These are phyloP conservation scores for Drosophila miranda DNA, from an alignment of 1,140 invertebrate genomes.

Conservation along the genomic window DNA sequence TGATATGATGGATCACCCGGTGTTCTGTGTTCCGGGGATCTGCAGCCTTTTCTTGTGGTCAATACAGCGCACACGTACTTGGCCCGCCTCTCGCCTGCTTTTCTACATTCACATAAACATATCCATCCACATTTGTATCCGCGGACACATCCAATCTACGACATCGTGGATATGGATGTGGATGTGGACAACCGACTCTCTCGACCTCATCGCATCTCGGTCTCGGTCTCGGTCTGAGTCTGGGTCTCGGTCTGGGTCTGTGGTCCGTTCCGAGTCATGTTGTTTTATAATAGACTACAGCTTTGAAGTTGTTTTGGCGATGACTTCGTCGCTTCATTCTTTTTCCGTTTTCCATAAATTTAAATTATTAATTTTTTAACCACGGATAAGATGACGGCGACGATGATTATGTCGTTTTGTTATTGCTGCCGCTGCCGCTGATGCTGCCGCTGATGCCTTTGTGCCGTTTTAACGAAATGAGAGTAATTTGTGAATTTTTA, in stretches of 20 bases:
- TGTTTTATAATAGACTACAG: conserved; percentile 74
- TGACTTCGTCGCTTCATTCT: conserved; percentile 77
- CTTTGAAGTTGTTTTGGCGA: conserved; percentile 74
- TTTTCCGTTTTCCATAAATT: conserved; percentile 78
- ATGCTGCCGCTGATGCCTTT: conserved; percentile 45
- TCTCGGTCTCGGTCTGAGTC: conserved; percentile 7
- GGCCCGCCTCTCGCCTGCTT: background rate
- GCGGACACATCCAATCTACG: conserved; percentile 45
- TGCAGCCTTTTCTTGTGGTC: conserved; percentile 27
- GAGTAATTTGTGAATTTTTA: conserved; percentile 77
- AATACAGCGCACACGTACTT: conserved; percentile 27
- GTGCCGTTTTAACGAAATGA: conserved; percentile 78
- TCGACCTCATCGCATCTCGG: too few species aligned
- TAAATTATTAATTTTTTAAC: conserved; percentile 80
- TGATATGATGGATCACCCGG: too few species aligned
- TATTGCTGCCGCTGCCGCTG: conserved; percentile 57
- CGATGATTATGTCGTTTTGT: conserved; percentile 80
- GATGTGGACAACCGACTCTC: too few species aligned
- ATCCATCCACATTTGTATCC: conserved; percentile 21
- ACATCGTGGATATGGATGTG: conserved; percentile 12
- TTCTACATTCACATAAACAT: background rate
- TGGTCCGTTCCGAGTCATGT: conserved; percentile 55
- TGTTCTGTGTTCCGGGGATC: too few species aligned
- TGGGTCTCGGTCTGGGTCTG: conserved; percentile 3
- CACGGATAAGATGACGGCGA: conserved; percentile 76